Conservation (phyloP, 2,113 vertebrate genomes). For the Brachionichthys hirsutus region DNA sequence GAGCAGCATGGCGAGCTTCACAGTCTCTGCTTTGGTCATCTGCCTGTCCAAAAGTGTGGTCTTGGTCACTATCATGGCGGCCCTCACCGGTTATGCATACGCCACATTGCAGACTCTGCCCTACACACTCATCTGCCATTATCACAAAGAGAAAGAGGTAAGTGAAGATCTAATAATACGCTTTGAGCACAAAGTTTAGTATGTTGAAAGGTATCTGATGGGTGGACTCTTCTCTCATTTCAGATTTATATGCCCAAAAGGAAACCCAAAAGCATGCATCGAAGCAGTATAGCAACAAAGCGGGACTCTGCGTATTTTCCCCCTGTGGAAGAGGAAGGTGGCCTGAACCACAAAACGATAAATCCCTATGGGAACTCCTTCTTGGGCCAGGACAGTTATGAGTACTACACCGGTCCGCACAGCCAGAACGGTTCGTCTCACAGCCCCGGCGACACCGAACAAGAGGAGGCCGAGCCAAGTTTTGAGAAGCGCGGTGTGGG, state of each 20-base stretch:
- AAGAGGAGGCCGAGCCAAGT: conserved; percentile 41
- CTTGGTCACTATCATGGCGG: conserved; percentile 76
- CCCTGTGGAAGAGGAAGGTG: conserved; percentile 55
- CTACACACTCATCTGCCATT: conserved; percentile 81
- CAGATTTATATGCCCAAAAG: conserved; percentile 79
- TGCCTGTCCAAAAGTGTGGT: conserved; percentile 74
- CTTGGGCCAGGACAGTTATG: conserved; percentile 43
- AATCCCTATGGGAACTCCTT: conserved; percentile 44
- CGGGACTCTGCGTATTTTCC: conserved; percentile 63
- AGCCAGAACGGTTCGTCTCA: conserved; percentile 46
- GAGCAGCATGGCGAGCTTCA: conserved; percentile 82
- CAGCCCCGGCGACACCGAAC: conserved; percentile 13
- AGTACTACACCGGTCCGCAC: conserved; percentile 42
- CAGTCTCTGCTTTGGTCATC: conserved; percentile 73
- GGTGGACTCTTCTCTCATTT: conserved; percentile 14
- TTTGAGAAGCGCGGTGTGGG: conserved; percentile 76
- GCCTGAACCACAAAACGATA: conserved; percentile 44
- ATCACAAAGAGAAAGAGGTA: conserved; percentile 81
- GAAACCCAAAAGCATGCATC: conserved; percentile 60
- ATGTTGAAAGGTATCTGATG: background rate
- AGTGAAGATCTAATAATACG: background rate
- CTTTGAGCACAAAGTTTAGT: background rate
- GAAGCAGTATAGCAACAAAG: conserved; percentile 57
- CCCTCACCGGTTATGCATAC: conserved; percentile 80
- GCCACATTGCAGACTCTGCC: conserved; percentile 81